Conservation (phyloP, 1,140 invertebrate genomes). For the Achroia grisella region DNA sequence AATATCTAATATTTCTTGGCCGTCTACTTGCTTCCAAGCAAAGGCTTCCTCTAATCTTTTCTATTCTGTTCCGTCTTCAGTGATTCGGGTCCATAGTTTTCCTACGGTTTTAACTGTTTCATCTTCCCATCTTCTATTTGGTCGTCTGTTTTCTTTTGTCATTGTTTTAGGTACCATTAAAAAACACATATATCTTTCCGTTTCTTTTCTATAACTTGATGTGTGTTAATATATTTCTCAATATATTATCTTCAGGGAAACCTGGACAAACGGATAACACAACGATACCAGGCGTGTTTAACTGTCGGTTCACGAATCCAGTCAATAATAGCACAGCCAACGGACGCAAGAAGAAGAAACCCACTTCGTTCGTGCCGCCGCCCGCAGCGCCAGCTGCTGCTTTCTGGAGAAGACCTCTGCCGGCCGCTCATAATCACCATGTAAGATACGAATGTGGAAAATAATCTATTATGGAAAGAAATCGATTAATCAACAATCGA, state of each 20-base stretch:
- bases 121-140: too few species aligned
- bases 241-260: conserved; percentile 37
- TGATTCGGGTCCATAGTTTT: too few species aligned
- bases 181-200: too few species aligned
- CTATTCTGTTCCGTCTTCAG: too few species aligned
- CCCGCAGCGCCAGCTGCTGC: conserved; percentile 77
- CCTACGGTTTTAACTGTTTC: too few species aligned
- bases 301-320: conserved; percentile 89
- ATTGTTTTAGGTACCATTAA: too few species aligned
- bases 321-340: conserved; percentile 68
- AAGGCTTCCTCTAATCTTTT: too few species aligned
- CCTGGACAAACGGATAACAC: conserved; percentile 44
- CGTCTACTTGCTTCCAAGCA: too few species aligned
- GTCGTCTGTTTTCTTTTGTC: too few species aligned
- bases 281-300: conserved; percentile 90
- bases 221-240: too few species aligned
- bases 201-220: too few species aligned
- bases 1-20: too few species aligned
- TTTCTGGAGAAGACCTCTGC: conserved; percentile 87
- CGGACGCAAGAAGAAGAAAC: conserved; percentile 92
- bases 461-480: conserved; percentile 8
- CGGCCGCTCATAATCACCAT: conserved; percentile 66
- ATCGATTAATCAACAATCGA: conserved; percentile 14
- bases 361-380: conserved; percentile 88
- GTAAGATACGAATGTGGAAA: conserved; percentile 26